A percentile compares a stretch with the other conserved stretches of the same genome.
Conservation (phyloP, 2,797 vertebrate genomes). For the Chrosomus eos region DNA sequence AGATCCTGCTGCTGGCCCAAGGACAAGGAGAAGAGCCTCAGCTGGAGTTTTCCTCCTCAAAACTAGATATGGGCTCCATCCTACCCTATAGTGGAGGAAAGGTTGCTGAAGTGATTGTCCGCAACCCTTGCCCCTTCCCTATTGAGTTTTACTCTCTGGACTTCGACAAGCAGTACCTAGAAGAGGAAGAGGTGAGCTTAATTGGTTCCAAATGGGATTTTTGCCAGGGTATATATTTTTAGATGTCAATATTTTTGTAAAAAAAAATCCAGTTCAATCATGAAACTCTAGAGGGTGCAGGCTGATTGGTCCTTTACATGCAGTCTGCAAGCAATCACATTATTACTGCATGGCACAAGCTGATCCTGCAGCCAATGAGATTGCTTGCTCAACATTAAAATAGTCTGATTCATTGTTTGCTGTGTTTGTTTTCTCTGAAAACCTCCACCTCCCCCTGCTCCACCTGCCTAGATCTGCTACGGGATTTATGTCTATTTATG, state of each 20-base stretch:
- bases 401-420: background rate
- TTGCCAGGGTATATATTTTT: background rate
- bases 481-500: background rate
- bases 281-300: background rate
- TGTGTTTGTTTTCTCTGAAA: background rate
- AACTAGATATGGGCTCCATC: constrained; percentile 80
- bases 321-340: too few species aligned
- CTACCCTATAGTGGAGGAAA: constrained; percentile 74
- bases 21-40: constrained; percentile 83
- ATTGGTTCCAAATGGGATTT: background rate
- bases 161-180: constrained; percentile 84
- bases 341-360: too few species aligned
- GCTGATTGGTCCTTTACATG: background rate
- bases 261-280: background rate
- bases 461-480: background rate
- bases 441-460: background rate
- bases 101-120: constrained; percentile 78
- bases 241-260: background rate
- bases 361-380: background rate
- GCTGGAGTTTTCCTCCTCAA: constrained; percentile 78
- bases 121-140: constrained; percentile 86
- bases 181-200: constrained; percentile 86
- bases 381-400: background rate
- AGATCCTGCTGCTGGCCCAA: constrained; percentile 71
- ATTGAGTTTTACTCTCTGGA: constrained; percentile 92